phyloP scores from a whole-genome alignment of 2,113 vertebrate genomes.

The Dolichotis patagonum region DNA sequence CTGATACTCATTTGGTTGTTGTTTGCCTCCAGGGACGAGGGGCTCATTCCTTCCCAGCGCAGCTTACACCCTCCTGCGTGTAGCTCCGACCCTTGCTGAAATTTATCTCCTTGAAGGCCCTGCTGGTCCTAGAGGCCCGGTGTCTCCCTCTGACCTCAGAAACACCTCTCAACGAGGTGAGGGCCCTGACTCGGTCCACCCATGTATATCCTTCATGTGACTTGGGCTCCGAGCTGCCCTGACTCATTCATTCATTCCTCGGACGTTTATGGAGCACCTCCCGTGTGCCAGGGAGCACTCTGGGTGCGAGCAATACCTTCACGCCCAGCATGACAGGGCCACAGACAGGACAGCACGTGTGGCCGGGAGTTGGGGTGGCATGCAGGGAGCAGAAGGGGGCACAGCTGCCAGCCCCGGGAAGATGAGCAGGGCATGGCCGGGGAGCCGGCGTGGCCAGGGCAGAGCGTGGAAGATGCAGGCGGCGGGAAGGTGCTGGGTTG shows the following conservation, averaged over 20 bases:
- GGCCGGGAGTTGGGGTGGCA: neutral
- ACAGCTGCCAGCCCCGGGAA: neutral
- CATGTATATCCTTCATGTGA: neutral
- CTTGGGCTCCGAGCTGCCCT: neutral
- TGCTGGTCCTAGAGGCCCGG: neutral
- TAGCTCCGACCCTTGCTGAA: neutral
- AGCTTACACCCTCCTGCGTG: neutral
- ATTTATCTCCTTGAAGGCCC: neutral
- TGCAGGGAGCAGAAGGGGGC: neutral
- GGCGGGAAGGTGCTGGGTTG: neutral
- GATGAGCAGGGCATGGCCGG: neutral
- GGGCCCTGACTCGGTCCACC: neutral
- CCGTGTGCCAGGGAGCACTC: neutral
- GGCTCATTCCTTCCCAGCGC: neutral
- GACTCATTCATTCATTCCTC: neutral
- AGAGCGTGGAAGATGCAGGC: neutral
- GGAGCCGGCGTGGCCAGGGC: neutral
- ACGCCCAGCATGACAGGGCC: rapidly evolving
- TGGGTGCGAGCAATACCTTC: neutral
- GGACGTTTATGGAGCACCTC: neutral
- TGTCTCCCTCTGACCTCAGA: neutral
- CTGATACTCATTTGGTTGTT: neutral
- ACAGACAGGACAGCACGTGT: neutral
- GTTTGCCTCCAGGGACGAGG: neutral
- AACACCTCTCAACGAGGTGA: neutral